These are phyloP conservation scores for Hemicrepidius hirtus DNA, from an alignment of 2,888 invertebrate species.

Conservation along the genomic window DNA sequence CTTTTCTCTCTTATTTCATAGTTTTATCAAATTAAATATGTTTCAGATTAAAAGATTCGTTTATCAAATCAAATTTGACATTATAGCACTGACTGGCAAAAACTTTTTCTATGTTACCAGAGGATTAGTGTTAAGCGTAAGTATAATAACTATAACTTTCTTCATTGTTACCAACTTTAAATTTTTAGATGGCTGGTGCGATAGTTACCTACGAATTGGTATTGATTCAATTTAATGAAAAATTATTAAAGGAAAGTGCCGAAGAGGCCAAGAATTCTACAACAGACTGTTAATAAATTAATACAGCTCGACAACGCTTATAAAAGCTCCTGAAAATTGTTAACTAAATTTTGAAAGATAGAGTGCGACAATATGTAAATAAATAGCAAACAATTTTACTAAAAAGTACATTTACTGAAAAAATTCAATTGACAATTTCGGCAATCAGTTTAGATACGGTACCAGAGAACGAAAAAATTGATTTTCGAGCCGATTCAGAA, in stretches of 20 bases:
- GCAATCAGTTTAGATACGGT: too few relatives aligned
- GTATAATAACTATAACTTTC: constrained; percentile 21
- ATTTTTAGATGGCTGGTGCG: constrained; percentile 72
- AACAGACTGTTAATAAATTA: too few relatives aligned
- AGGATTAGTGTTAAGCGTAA: constrained; percentile 66
- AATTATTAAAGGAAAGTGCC: constrained; percentile 12
- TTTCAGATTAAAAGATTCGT: constrained; percentile 66
- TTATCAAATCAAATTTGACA: constrained; percentile 66
- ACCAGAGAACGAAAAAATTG: too few relatives aligned
- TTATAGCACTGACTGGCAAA: constrained; percentile 67
- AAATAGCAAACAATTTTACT: too few relatives aligned
- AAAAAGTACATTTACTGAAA: too few relatives aligned
- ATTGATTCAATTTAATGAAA: constrained; percentile 72
- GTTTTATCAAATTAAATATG: constrained; percentile 49
- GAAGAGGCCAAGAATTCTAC: not conserved
- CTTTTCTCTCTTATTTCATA: too few relatives aligned
- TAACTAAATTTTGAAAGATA: too few relatives aligned
- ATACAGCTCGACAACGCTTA: too few relatives aligned
- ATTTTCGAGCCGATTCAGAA: too few relatives aligned
- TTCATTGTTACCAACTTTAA: not conserved
- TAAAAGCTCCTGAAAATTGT: too few relatives aligned
- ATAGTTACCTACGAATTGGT: constrained; percentile 81
- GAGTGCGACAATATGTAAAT: too few relatives aligned
- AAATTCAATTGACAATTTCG: too few relatives aligned
- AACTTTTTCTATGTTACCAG: constrained; percentile 67